Base-by-base conservation (phyloP, 2,888 invertebrate species). In the Thalpophila matura region DNA sequence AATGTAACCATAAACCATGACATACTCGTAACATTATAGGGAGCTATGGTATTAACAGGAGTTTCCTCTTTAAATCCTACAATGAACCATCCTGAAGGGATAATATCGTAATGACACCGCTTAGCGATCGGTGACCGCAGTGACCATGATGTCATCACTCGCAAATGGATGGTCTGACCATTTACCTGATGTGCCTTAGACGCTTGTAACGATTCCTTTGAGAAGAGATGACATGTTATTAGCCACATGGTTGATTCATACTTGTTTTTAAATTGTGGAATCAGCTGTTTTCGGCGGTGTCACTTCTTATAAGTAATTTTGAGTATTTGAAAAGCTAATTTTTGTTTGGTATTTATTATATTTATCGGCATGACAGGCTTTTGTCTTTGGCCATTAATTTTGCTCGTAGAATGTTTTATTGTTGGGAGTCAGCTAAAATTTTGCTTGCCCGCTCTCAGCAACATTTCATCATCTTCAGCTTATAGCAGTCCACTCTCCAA, bases 51-150 rank as follows among this genome's bases (percentile, higher is more conserved):
- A 12, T 18, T 24, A n/a, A 22, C 20, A 22, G 37, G 14, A 26
- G 38, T 26, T 66, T 73, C 49, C 49, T 40, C 40, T 66, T 40
- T 66, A 50, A 50, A 50, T 55, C 45, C 43, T 20, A 7, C 31
- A 43, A 27, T 73, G 10, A 51, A 35, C 35, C 45, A 74, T 68
- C 51, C 20, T 51, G 16, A 43, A 74, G 27, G 59, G 40, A 43
- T 58, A 55, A 46, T 54, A 51, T 31, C 40, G 6, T 53, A 46
- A 73, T 56, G 67, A 40, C 45, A 20, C 29, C 43, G 24, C 7
- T 67, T 40, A 37, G 10, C 59, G 69, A 49, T 68, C 51, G 27
- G 47, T 68, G 51, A 74, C 74, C 69, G 51, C 69, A 67, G 31
- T n/a, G 45, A 38, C 38, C 72, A 46, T 69, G 69, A 69, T 56